These are phyloP conservation scores for Teinopalpus imperialis DNA, from an alignment of 2,888 invertebrate genomes.

Conservation along the genomic window DNA sequence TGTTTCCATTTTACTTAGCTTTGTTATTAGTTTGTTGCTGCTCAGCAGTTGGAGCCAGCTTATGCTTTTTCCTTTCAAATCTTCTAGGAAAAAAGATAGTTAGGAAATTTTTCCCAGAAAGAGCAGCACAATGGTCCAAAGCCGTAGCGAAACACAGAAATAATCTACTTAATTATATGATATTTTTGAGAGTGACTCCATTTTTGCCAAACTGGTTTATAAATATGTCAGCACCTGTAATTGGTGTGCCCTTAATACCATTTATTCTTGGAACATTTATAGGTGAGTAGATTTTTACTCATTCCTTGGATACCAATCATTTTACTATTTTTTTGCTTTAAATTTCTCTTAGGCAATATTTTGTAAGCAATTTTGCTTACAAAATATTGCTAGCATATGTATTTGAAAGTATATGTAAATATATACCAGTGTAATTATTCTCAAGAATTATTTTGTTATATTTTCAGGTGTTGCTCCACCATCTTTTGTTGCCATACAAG, in stretches of 20 bases:
- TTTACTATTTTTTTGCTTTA: too few relatives aligned
- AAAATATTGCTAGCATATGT: too few relatives aligned
- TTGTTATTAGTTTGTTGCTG: conserved; percentile 94
- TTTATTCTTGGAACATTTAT: conserved; percentile 98
- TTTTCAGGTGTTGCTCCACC: conserved; percentile 96
- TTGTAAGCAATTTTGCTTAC: neutral
- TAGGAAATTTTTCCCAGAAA: conserved; percentile 93
- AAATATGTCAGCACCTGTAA: conserved; percentile 97
- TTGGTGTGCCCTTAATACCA: conserved; percentile 95
- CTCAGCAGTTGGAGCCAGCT: conserved; percentile 96
- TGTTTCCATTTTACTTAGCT: conserved; percentile 96
- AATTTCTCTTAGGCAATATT: too few relatives aligned
- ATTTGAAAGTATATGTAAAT: too few relatives aligned
- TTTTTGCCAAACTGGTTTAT: conserved; percentile 99
- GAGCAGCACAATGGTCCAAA: conserved; percentile 91
- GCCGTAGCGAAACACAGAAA: conserved; percentile 93
- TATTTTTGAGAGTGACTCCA: conserved; percentile 98
- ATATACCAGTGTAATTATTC: too few relatives aligned
- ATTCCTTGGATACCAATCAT: neutral
- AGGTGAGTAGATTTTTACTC: conserved; percentile 73
- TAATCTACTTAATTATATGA: conserved; percentile 96
- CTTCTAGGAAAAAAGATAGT: conserved; percentile 93
- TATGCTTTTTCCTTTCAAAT: conserved; percentile 96
- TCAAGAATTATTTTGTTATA: too few relatives aligned
- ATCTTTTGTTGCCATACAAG: conserved; percentile 98